These are phyloP conservation scores for Oryzias melastigma DNA, from an alignment of 2,113 vertebrate species.

Conservation along the genomic window DNA sequence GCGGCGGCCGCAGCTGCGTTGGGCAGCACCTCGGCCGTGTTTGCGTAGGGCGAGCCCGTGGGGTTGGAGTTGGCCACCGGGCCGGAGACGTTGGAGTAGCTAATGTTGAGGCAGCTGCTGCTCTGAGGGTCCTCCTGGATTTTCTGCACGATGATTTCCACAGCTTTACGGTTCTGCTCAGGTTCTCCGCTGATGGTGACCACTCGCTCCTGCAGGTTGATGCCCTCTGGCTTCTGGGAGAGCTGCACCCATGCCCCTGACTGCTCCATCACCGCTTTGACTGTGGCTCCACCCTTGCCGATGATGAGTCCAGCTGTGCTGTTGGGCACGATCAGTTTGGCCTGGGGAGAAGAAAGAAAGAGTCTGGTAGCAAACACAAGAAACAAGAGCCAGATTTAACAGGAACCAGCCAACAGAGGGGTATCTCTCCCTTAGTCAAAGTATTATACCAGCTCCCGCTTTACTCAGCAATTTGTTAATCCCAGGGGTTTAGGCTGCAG, in stretches of 20 bases:
- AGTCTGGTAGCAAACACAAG: conserved; percentile 42
- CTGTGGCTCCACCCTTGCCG: conserved; percentile 90
- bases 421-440: conserved; percentile 60
- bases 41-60: conserved; percentile 92
- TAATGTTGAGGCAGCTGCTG: conserved; percentile 95
- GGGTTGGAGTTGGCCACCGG: conserved; percentile 95
- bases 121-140: conserved; percentile 95
- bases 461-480: conserved; percentile 80
- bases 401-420: conserved; percentile 36
- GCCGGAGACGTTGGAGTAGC: conserved; percentile 91
- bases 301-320: conserved; percentile 94
- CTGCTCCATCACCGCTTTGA: conserved; percentile 94
- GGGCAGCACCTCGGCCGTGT: conserved; percentile 86
- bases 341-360: conserved; percentile 74
- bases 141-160: conserved; percentile 94
- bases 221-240: conserved; percentile 92
- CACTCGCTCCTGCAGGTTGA: conserved; percentile 93
- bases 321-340: conserved; percentile 93
- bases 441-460: conserved; percentile 59
- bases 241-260: conserved; percentile 95
- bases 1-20: conserved; percentile 83
- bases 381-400: conserved; percentile 29
- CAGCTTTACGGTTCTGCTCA: conserved; percentile 90
- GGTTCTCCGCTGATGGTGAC: conserved; percentile 93
- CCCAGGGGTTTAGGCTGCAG: conserved; percentile 78